Evolutionary conservation across 2,113 vertebrate genomes (phyloP).

Genomic region (Gallinago media): DNA sequence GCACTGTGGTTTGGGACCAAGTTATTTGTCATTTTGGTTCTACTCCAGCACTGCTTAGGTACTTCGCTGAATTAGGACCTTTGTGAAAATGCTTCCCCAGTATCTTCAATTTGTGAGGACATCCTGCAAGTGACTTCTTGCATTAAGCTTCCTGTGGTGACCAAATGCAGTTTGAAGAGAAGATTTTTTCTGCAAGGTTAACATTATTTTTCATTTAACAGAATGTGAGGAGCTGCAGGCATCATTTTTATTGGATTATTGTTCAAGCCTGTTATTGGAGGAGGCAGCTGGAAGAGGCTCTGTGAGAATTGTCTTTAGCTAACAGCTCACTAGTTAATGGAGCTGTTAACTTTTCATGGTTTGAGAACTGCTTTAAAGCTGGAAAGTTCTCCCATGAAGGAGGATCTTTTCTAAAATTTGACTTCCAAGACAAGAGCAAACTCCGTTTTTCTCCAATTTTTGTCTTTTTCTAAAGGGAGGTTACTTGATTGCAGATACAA

Average conservation of each 20-base stretch:
- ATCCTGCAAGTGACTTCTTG: not conserved
- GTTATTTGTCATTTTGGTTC: not conserved
- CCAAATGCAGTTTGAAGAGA: not conserved
- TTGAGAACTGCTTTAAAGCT: not conserved
- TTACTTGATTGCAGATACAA: not conserved
- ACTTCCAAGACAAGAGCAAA: not conserved
- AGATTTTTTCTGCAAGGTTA: not conserved
- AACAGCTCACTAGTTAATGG: not conserved
- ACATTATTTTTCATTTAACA: not conserved
- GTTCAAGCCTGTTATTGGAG: not conserved
- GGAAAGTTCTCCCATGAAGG: not conserved
- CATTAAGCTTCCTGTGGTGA: not conserved
- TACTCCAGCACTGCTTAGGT: not conserved
- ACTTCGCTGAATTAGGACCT: not conserved
- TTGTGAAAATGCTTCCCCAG: not conserved
- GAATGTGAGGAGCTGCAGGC: not conserved
- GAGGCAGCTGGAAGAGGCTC: not conserved
- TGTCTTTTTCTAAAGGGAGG: not conserved
- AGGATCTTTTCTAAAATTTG: not conserved
- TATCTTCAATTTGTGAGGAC: not conserved
- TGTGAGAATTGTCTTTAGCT: not conserved
- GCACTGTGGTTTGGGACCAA: not conserved
- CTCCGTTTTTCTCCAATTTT: not conserved
- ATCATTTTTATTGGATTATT: not conserved
- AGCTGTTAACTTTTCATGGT: not conserved